Evolutionary conservation across 2,113 vertebrate genomes (phyloP).

Genomic region (Panurus biarmicus): DNA sequence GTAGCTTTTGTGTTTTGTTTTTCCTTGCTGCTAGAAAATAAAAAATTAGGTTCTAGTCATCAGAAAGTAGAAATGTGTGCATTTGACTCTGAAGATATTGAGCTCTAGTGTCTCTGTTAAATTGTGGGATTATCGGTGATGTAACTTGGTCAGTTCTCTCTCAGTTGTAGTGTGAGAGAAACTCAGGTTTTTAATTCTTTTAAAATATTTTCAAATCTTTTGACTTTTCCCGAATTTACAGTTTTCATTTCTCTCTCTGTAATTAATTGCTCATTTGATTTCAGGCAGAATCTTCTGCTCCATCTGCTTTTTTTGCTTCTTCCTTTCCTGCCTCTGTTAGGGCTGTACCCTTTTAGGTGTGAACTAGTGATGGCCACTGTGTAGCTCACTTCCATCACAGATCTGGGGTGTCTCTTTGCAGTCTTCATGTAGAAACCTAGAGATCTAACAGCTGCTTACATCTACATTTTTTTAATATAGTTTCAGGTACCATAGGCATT

Average conservation of each 20-base stretch:
- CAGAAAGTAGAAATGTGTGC: neutral
- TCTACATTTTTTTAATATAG: neutral
- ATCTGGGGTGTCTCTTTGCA: neutral
- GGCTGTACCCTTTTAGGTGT: neutral
- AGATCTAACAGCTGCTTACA: neutral
- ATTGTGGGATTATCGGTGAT: neutral
- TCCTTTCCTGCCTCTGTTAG: neutral
- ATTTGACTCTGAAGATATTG: neutral
- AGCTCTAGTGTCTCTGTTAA: neutral
- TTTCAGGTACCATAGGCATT: neutral
- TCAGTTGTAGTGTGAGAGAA: neutral
- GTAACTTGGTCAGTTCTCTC: neutral
- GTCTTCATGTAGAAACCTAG: neutral
- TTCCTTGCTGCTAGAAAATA: neutral
- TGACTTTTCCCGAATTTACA: neutral
- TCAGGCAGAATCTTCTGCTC: neutral
- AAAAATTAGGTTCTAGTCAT: neutral
- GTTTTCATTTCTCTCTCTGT: neutral
- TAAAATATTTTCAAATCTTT: neutral
- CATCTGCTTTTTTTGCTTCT: neutral
- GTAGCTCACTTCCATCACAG: neutral
- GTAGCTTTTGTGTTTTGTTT: neutral
- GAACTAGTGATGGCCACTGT: neutral
- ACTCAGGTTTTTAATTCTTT: neutral
- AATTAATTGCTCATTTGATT: neutral